phyloP scores from a whole-genome alignment of 2,888 invertebrate genomes.

The Lamproptera curius region DNA sequence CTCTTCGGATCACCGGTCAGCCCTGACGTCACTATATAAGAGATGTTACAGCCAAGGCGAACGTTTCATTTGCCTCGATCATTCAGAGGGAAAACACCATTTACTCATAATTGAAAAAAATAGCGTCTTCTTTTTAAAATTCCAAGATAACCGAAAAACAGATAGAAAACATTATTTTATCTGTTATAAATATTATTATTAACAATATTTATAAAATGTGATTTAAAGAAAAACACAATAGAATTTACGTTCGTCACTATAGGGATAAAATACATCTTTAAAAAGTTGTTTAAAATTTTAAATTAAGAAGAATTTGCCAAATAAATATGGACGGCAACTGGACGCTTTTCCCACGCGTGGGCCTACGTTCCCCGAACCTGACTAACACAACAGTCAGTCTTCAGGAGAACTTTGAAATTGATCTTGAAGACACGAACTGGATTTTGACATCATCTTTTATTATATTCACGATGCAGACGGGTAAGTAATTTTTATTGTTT shows the following conservation, averaged over 20 bases:
- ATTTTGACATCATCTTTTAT: slow-evolving; percentile 93
- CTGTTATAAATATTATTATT: too few species aligned
- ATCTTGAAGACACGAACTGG: slow-evolving; percentile 92
- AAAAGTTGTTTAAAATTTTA: too few species aligned
- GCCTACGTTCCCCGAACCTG: slow-evolving; percentile 55
- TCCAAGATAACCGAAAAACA: too few species aligned
- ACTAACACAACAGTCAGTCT: slow-evolving; percentile 64
- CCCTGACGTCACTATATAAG: slow-evolving; percentile 16
- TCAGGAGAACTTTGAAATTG: slow-evolving; percentile 82
- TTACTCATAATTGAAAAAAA: not conserved
- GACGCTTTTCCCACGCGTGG: slow-evolving; percentile 41
- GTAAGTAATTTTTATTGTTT: too few species aligned
- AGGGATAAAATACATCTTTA: too few species aligned
- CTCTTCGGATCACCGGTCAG: slow-evolving; percentile 7
- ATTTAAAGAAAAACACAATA: too few species aligned
- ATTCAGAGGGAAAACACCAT: slow-evolving; percentile 11
- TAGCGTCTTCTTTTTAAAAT: too few species aligned
- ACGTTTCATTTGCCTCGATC: slow-evolving; percentile 11
- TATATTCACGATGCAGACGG: slow-evolving; percentile 96
- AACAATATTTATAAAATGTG: too few species aligned
- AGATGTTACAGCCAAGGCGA: not conserved
- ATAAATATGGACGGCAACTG: slow-evolving; percentile 52
- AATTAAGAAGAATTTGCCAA: too few species aligned
- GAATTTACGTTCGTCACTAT: too few species aligned
- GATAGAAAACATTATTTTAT: too few species aligned